Percentiles rank a stretch among this genome's conserved stretches.
Evolutionary conservation across 2,797 vertebrate species (phyloP).

Genomic region (Paratrypauchen microcephalus): DNA sequence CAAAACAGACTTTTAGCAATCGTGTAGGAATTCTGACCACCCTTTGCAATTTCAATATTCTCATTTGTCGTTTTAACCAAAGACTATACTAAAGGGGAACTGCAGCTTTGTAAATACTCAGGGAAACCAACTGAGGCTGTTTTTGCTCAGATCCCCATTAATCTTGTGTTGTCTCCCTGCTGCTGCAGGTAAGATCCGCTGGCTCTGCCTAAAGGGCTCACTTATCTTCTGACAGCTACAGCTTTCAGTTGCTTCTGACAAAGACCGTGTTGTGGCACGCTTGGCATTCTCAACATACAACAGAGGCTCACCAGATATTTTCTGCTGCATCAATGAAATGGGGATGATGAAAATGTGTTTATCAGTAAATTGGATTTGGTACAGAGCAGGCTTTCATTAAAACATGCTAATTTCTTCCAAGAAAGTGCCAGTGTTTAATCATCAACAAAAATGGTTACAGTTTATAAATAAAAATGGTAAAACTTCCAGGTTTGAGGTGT

Average conservation of each 20-base stretch:
- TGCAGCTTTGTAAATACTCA: slow-evolving; percentile 8
- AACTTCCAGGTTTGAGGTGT: no score
- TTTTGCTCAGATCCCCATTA: background rate
- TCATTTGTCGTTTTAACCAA: background rate
- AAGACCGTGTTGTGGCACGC: slow-evolving; percentile 8
- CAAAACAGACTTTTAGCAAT: background rate
- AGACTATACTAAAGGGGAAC: background rate
- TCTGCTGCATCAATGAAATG: slow-evolving; percentile 8
- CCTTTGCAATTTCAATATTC: background rate
- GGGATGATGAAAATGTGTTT: slow-evolving; percentile 22
- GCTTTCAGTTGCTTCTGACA: slow-evolving; percentile 19
- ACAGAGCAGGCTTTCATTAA: background rate
- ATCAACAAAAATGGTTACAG: no score
- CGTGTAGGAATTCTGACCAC: background rate
- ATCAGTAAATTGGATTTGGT: slow-evolving; percentile 35
- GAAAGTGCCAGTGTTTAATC: no score
- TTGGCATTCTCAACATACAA: slow-evolving; percentile 12
- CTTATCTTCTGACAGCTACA: slow-evolving; percentile 31
- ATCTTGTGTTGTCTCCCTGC: slow-evolving; percentile 10
- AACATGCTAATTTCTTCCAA: no score
- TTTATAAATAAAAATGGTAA: no score
- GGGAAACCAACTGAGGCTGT: background rate
- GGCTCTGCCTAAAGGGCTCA: slow-evolving; percentile 32
- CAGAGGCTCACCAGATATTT: background rate
- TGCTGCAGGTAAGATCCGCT: slow-evolving; percentile 6